Base-by-base conservation (phyloP, 2,888 invertebrate genomes). In the Torymus auratus region DNA sequence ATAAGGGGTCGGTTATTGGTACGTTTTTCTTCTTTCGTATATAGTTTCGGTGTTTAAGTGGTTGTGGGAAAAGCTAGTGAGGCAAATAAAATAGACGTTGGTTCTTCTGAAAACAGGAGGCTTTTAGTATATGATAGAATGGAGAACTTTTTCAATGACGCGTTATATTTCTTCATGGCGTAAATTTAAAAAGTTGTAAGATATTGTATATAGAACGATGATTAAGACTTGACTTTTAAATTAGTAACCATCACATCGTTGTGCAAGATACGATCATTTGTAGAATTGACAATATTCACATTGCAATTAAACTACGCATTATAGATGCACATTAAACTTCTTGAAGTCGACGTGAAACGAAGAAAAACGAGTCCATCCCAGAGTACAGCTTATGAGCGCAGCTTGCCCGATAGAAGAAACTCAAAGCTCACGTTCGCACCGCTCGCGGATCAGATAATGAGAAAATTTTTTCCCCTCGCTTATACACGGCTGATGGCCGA, bases 361-460 rank as follows among this genome's bases (percentile, higher is more conserved):
- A 28, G 53, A 68, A 65, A 70, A n/a, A 14, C 23, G 20, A 12
- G 71, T 28, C 28, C 28, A 28, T 28, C 28, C 28, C 3, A 28
- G 28, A 5, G 28, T 28, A 68, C 11, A 50, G 55, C 12, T n/a
- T 1, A n/a, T n/a, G 13, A 7, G 28, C 14, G 13, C 17, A 28
- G 15, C 50, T 11, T 17, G 11, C 10, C 10, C 15, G 62, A 68
- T 72, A 50, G 60, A 70, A 70, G 70, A 64, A 78, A 78, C 73
- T 77, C 72, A 77, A 71, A 78, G 60, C 65, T 78, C 74, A 65
- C 70, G 60, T 65, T 74, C 58, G n/a, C 14, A n/a, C 61, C 65
- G 15, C n/a, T 3, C 58, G 17, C 73, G 64, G 60, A 81, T 81
- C 74, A 81, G 81, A 74, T 81, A 77, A 81, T 78, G 74, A 81